A percentile compares a stretch with the other conserved stretches of the same genome.
phyloP scores from a whole-genome alignment of 2,113 vertebrate species.

The Spilogale gracilis region DNA sequence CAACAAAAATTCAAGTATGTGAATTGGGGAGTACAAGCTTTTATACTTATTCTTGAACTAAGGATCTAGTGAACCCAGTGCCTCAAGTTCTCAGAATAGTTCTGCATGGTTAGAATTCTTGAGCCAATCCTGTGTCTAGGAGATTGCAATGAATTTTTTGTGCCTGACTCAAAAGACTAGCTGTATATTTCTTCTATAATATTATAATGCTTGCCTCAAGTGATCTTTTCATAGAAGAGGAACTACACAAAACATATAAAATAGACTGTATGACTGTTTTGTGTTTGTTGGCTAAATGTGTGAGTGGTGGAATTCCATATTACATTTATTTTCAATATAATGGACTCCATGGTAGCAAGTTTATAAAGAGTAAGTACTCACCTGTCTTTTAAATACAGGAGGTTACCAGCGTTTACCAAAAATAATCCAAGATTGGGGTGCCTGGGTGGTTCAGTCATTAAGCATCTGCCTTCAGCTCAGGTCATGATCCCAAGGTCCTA shows the following conservation, averaged over 20 bases:
- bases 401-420: not conserved
- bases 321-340: not conserved
- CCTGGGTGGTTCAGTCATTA: no score
- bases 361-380: not conserved
- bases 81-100: not conserved
- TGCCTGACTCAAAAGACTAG: not conserved
- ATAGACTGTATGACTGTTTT: not conserved
- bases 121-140: not conserved
- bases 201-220: not conserved
- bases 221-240: not conserved
- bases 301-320: not conserved
- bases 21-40: not conserved
- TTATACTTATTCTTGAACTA: not conserved
- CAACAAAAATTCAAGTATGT: not conserved
- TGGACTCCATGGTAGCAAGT: not conserved
- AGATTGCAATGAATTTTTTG: not conserved
- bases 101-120: not conserved
- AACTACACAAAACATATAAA: not conserved
- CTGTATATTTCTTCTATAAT: not conserved
- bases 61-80: not conserved
- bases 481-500: no score
- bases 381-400: not conserved
- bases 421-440: not conserved
- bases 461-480: no score
- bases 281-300: not conserved